A percentile compares a stretch with the other conserved stretches of the same genome.
Conservation (phyloP, 2,797 vertebrate genomes). For the Atherinosoma microstoma region DNA sequence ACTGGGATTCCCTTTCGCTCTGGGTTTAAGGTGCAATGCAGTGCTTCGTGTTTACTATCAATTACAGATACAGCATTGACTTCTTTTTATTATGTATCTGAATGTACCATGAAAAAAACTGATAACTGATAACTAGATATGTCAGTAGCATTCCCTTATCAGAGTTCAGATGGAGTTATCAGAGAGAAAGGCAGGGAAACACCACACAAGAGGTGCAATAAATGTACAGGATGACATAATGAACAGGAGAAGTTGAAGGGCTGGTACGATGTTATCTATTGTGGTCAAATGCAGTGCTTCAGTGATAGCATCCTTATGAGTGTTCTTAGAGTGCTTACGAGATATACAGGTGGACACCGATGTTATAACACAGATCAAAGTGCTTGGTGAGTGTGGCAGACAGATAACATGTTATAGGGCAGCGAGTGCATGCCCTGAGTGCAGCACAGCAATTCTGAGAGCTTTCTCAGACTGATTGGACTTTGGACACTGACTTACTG, state of each 20-base stretch:
- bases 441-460: not conserved
- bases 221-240: conserved; percentile 27
- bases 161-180: not conserved
- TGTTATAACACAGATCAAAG: conserved; percentile 26
- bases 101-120: not conserved
- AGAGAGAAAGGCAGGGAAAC: conserved; percentile 18
- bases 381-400: conserved; percentile 8
- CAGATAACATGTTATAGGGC: conserved; percentile 35
- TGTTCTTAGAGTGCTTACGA: not conserved
- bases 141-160: conserved; percentile 2
- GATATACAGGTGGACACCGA: not conserved
- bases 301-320: conserved; percentile 7
- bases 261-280: conserved; percentile 23
- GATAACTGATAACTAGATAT: not conserved
- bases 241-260: conserved; percentile 1
- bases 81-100: not conserved
- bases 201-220: conserved; percentile 11
- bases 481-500: not conserved
- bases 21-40: conserved; percentile 4
- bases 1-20: conserved; percentile 30
- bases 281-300: conserved; percentile 16
- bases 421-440: conserved; percentile 9
- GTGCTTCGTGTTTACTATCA: conserved; percentile 1
- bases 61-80: not conserved
- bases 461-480: conserved; percentile 2